Conservation (phyloP, 2,797 vertebrate species). For the Myotis planiceps region DNA sequence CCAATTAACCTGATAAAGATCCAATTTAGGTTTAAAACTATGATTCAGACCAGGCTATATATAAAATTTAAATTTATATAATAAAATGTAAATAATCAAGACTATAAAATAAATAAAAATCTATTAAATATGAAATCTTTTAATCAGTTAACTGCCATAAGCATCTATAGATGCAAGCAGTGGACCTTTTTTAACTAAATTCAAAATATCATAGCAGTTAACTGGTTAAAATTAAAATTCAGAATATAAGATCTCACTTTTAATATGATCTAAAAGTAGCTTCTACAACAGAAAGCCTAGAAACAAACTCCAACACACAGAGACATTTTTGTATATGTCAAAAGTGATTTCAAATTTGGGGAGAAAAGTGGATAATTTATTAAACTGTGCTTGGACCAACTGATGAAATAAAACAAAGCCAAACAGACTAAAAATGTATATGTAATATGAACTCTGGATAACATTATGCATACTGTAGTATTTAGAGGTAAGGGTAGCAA, state of each 20-base stretch:
- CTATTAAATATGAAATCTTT: neutral
- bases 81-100: constrained; percentile 56
- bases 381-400: neutral
- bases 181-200: too few relatives aligned
- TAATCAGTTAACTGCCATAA: neutral
- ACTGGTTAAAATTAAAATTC: constrained; percentile 38
- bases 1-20: constrained; percentile 94
- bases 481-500: neutral
- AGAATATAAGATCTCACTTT: constrained; percentile 25
- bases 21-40: constrained; percentile 64
- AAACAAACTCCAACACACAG: neutral
- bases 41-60: constrained; percentile 20
- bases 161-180: too few relatives aligned
- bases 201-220: too few relatives aligned
- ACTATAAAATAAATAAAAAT: constrained; percentile 54
- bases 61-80: constrained; percentile 52
- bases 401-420: constrained; percentile 37
- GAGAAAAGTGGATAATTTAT: neutral
- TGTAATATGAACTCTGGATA: neutral
- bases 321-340: constrained; percentile 5
- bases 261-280: constrained; percentile 21
- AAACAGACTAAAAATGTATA: neutral
- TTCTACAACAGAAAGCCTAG: constrained; percentile 7
- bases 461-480: neutral
- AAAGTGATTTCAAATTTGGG: constrained; percentile 29